Conservation (phyloP, 1,140 invertebrate species). For the Oscheius sp. region DNA sequence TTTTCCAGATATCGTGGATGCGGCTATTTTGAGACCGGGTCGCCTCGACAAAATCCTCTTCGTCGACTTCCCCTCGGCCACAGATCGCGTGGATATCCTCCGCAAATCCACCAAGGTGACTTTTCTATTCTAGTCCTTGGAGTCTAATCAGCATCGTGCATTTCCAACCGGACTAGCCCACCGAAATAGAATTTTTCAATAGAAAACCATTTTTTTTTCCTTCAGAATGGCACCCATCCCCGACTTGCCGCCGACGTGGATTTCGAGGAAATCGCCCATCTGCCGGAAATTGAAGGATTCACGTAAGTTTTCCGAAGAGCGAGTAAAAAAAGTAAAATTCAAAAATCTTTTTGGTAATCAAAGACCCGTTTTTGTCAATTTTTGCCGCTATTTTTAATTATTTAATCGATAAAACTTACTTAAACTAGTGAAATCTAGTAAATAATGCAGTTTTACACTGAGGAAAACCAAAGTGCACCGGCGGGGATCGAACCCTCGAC, state of each 20-base stretch:
- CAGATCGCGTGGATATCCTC: constrained; percentile 83
- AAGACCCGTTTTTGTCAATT: no score
- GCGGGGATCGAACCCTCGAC: no score
- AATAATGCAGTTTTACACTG: no score
- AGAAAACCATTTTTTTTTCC: constrained; percentile 13
- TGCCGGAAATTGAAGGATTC: constrained; percentile 38
- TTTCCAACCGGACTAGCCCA: not conserved
- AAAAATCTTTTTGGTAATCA: no score
- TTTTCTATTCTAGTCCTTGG: constrained; percentile 27
- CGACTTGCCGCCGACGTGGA: constrained; percentile 74
- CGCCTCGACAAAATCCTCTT: constrained; percentile 89
- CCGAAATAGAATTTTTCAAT: constrained; percentile 20
- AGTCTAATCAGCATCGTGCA: not conserved
- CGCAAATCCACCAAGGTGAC: constrained; percentile 86
- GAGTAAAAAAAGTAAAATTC: no score
- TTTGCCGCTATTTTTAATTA: no score
- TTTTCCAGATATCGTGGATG: constrained; percentile 83
- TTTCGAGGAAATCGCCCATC: constrained; percentile 64
- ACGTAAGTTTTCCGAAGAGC: constrained; percentile 37
- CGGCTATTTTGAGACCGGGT: constrained; percentile 88
- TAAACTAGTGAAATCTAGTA: no score
- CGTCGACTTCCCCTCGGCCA: constrained; percentile 79
- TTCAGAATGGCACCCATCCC: constrained; percentile 74
- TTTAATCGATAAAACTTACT: no score
- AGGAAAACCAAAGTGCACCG: no score